Evolutionary conservation across 2,113 vertebrate genomes (phyloP).

Genomic region (Mesitornis unicolor): DNA sequence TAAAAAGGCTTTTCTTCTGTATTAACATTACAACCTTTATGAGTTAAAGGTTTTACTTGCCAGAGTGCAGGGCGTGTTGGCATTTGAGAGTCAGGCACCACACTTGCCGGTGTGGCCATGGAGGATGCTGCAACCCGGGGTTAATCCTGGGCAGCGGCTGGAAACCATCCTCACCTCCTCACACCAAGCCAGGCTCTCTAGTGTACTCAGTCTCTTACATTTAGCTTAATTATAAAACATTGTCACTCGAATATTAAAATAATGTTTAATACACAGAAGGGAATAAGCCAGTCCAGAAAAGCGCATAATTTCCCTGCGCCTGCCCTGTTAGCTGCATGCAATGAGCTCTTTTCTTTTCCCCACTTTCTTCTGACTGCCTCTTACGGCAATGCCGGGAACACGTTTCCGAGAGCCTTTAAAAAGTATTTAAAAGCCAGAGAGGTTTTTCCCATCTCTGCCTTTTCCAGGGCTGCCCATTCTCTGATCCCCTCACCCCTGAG

Average conservation of each 20-base stretch:
- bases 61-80: rapidly evolving
- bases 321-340: conserved; percentile 64
- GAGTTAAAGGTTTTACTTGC: conserved; percentile 67
- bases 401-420: conserved; percentile 22
- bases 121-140: background rate
- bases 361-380: conserved; percentile 20
- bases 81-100: background rate
- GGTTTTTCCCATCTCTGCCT: background rate
- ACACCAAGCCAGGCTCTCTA: conserved; percentile 62
- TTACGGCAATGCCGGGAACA: conserved; percentile 54
- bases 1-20: conserved; percentile 71
- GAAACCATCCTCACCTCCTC: conserved; percentile 59
- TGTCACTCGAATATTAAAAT: conserved; percentile 82
- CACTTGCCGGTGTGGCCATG: rapidly evolving
- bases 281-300: conserved; percentile 74
- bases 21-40: conserved; percentile 71
- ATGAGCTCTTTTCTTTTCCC: conserved; percentile 44
- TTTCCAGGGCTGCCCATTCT: background rate
- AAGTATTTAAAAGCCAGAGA: background rate
- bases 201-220: conserved; percentile 68
- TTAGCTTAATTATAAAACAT: conserved; percentile 82
- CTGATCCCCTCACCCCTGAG: background rate
- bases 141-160: background rate
- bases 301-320: conserved; percentile 73
- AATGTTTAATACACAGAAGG: conserved; percentile 82